Evolutionary conservation across 2,113 vertebrate genomes (phyloP).

Genomic region (Rhizomys pruinosus): DNA sequence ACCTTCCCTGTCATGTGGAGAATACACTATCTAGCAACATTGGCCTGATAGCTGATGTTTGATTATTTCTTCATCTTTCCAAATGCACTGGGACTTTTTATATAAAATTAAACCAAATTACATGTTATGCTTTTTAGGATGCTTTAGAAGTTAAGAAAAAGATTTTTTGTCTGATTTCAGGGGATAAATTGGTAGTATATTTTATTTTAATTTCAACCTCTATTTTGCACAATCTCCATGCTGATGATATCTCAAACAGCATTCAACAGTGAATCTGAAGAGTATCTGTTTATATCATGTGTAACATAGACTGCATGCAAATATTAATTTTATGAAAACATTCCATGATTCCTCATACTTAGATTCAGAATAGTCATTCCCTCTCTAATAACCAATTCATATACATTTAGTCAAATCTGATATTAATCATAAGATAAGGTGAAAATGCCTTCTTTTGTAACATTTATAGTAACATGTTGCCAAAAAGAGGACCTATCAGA

Average conservation of each 20-base stretch:
- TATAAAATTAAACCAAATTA: neutral
- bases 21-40: too few relatives aligned
- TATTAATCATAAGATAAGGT: neutral
- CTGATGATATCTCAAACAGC: neutral
- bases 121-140: neutral
- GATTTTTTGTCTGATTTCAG: neutral
- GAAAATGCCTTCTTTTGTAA: neutral
- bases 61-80: neutral
- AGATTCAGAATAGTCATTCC: neutral
- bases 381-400: neutral
- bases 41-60: neutral
- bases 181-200: neutral
- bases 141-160: neutral
- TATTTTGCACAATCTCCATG: neutral
- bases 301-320: neutral
- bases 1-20: too few relatives aligned
- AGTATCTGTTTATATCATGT: neutral
- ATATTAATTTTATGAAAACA: neutral
- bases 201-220: neutral
- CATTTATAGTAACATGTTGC: neutral
- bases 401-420: neutral
- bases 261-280: neutral
- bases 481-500: neutral
- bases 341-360: neutral
- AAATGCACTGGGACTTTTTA: too few relatives aligned